Conservation (phyloP, 2,888 invertebrate genomes). For the Lochmaea capreae region DNA sequence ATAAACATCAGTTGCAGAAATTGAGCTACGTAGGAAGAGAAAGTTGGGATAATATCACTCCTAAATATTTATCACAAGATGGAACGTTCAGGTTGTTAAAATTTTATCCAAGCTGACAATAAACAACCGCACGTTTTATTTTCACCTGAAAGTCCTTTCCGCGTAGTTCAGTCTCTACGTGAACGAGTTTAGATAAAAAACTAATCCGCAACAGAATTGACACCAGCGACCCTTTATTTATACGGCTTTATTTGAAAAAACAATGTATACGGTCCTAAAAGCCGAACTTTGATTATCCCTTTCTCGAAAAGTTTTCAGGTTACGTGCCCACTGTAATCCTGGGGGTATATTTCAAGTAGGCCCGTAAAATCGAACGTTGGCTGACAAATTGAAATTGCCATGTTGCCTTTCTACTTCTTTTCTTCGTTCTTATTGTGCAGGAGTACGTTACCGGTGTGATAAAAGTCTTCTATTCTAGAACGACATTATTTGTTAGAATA, state of each 20-base stretch:
- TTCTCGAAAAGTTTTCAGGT: slow-evolving; percentile 56
- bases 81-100: too few relatives aligned
- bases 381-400: slow-evolving; percentile 64
- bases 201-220: slow-evolving; percentile 23
- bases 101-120: neutral
- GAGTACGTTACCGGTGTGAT: slow-evolving; percentile 5
- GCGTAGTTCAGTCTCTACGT: slow-evolving; percentile 22
- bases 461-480: slow-evolving; percentile 5
- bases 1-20: too few relatives aligned
- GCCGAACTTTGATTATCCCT: slow-evolving; percentile 43
- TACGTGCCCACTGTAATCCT: slow-evolving; percentile 60
- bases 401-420: slow-evolving; percentile 46
- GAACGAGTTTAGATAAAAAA: slow-evolving; percentile 21
- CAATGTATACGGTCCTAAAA: slow-evolving; percentile 33
- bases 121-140: neutral
- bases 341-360: slow-evolving; percentile 61
- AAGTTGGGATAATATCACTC: too few relatives aligned
- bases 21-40: too few relatives aligned
- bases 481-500: neutral
- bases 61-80: too few relatives aligned
- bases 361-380: slow-evolving; percentile 56
- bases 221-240: slow-evolving; percentile 34
- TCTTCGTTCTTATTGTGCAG: slow-evolving; percentile 21
- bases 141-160: slow-evolving; percentile 9
- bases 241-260: slow-evolving; percentile 33